Conservation (phyloP, 2,113 vertebrate species). For the Sapayoa aenigma region DNA sequence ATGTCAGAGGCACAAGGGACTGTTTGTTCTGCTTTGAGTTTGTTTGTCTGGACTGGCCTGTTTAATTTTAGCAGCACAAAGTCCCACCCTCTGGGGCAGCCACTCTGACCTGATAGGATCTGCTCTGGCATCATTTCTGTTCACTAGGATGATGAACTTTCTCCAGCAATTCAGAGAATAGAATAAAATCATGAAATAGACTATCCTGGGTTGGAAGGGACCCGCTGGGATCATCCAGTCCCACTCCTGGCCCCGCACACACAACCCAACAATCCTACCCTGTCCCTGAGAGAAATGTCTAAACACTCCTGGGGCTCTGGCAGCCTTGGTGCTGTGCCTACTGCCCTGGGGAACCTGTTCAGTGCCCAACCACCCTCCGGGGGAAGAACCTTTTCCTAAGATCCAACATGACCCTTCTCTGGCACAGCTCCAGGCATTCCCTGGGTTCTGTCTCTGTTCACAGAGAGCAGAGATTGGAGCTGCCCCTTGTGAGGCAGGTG, state of each 20-base stretch:
- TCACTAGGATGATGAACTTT: not conserved
- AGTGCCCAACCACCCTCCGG: not conserved
- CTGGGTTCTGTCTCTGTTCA: not conserved
- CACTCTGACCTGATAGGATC: not conserved
- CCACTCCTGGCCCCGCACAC: not conserved
- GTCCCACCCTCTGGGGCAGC: not conserved
- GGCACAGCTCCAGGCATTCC: accelerated
- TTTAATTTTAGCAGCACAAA: not conserved
- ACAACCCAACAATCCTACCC: not conserved
- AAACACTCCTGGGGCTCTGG: not conserved
- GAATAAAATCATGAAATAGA: not conserved
- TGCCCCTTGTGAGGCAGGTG: not conserved
- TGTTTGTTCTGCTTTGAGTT: not conserved
- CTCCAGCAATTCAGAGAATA: not conserved
- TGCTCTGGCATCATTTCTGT: accelerated
- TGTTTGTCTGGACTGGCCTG: not conserved
- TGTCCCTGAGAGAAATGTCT: accelerated
- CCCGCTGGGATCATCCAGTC: not conserved
- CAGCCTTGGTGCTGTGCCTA: not conserved
- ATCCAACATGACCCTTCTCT: accelerated
- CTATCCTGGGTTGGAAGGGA: no score
- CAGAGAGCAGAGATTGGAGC: accelerated
- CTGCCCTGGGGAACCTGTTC: not conserved
- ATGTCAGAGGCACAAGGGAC: accelerated
- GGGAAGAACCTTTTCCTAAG: not conserved